phyloP scores from a whole-genome alignment of 2,113 vertebrate genomes.

The Phyllostomus discolor region DNA sequence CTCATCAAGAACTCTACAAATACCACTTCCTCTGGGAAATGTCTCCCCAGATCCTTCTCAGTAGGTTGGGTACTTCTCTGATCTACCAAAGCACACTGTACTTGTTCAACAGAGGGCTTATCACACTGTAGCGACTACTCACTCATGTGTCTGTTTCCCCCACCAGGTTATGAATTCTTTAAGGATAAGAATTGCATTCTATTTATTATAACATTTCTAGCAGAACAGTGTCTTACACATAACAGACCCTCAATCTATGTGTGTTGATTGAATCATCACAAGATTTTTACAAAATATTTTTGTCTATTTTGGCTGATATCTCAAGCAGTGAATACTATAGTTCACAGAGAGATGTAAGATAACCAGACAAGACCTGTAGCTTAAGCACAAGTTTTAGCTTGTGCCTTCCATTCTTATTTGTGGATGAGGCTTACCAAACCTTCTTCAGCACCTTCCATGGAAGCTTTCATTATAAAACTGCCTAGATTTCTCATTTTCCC shows the following conservation, averaged over 20 bases:
- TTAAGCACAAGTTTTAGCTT: not conserved
- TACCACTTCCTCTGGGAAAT: not conserved
- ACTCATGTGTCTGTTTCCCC: not conserved
- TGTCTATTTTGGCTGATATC: not conserved
- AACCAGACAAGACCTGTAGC: not conserved
- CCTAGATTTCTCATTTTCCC: not conserved
- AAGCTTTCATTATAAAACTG: not conserved
- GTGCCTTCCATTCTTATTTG: not conserved
- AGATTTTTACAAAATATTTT: not conserved
- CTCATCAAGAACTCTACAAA: not conserved
- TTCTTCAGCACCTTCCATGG: not conserved
- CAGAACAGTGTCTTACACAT: not conserved
- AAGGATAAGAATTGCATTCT: not conserved
- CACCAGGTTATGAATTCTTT: not conserved
- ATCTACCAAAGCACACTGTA: not conserved
- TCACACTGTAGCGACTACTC: not conserved
- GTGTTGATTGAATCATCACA: not conserved
- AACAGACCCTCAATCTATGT: not conserved
- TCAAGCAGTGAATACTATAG: not conserved
- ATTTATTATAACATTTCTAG: not conserved
- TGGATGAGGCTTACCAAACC: not conserved
- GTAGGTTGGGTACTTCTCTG: not conserved
- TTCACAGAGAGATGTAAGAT: not conserved
- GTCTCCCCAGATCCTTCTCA: not conserved
- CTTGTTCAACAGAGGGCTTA: not conserved